phyloP scores from a whole-genome alignment of 2,113 vertebrate genomes.

The Macrotis lagotis region DNA sequence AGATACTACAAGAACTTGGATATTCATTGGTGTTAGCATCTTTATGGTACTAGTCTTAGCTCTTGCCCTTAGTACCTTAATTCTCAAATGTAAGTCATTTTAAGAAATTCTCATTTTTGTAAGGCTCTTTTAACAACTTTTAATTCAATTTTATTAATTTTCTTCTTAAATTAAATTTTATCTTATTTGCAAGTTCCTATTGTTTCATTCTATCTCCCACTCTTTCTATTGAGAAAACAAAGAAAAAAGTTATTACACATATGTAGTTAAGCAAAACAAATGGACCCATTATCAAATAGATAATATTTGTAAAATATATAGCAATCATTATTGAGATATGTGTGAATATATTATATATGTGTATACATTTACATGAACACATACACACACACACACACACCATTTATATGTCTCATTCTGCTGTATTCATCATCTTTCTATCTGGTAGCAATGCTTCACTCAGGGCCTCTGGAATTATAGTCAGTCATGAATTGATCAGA shows the following conservation, averaged over 20 bases:
- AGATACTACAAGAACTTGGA: neutral
- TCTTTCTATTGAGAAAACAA: neutral
- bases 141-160: conserved; percentile 21
- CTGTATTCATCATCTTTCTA: too few relatives aligned
- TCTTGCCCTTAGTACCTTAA: conserved; percentile 44
- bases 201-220: neutral
- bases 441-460: too few relatives aligned
- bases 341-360: neutral
- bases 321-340: neutral
- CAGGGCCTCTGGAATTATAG: too few relatives aligned
- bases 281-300: neutral
- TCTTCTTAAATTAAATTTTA: neutral
- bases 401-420: too few relatives aligned
- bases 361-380: too few relatives aligned
- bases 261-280: neutral
- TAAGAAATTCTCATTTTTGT: neutral
- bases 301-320: neutral
- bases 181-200: neutral
- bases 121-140: neutral
- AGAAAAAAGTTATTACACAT: neutral
- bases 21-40: conserved; percentile 40
- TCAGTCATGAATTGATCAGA: too few relatives aligned
- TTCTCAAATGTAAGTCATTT: conserved; percentile 65
- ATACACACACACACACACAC: too few relatives aligned
- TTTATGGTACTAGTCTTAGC: conserved; percentile 35